Percentiles rank a stretch among this genome's conserved stretches.
phyloP scores from a whole-genome alignment of 2,797 vertebrate genomes.

The Pseudochaenichthys georgianus region DNA sequence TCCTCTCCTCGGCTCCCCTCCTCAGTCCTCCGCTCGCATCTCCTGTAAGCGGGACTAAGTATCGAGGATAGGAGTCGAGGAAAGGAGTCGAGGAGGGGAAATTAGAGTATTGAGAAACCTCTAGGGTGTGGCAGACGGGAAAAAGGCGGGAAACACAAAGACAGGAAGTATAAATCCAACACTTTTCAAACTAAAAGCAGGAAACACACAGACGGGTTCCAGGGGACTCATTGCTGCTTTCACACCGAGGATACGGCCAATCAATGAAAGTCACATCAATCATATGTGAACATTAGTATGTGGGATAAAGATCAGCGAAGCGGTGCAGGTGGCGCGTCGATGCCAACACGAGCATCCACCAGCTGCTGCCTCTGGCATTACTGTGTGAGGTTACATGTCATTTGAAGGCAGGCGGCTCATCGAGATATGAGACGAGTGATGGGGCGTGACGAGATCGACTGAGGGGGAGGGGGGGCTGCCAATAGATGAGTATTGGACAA shows the following conservation, averaged over 20 bases:
- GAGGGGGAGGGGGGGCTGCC: background rate
- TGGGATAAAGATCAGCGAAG: background rate
- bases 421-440: conserved; percentile 26
- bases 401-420: conserved; percentile 38
- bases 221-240: background rate
- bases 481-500: too few species aligned
- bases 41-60: too few species aligned
- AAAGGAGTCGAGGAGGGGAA: too few species aligned
- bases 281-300: background rate
- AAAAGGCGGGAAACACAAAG: too few species aligned
- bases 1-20: too few species aligned
- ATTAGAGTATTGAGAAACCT: too few species aligned
- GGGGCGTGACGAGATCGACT: conserved; percentile 3
- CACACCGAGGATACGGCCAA: background rate
- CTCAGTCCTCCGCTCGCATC: too few species aligned
- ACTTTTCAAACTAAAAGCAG: too few species aligned
- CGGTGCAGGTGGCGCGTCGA: background rate
- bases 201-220: too few species aligned
- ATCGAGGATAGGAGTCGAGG: too few species aligned
- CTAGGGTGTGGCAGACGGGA: too few species aligned
- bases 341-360: conserved; percentile 13
- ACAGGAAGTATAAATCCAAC: too few species aligned
- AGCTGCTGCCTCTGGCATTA: conserved; percentile 25
- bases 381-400: conserved; percentile 27
- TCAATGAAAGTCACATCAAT: background rate